Evolutionary conservation across 2,888 invertebrate species (phyloP).

Genomic region (Ennomos erosarius): DNA sequence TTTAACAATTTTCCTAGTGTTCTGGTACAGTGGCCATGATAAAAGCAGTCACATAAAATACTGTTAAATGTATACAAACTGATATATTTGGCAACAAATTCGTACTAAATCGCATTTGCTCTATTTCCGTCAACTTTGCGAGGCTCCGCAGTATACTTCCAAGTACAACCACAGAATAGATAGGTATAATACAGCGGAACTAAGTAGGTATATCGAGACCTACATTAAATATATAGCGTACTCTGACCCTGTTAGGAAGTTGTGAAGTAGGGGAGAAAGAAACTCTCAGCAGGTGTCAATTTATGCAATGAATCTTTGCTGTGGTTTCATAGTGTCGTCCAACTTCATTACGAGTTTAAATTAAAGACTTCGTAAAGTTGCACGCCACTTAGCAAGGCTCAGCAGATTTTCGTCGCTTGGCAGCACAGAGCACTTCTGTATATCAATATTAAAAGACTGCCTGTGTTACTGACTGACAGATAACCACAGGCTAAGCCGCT

Average conservation of each 20-base stretch:
- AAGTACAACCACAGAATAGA: too few species aligned
- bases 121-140: constrained; percentile 50
- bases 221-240: constrained; percentile 17
- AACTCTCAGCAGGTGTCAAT: background rate
- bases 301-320: background rate
- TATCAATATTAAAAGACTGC: too few species aligned
- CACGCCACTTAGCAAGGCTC: too few species aligned
- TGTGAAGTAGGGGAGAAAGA: constrained; percentile 1
- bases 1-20: too few species aligned
- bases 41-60: background rate
- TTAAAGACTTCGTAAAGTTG: too few species aligned
- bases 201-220: constrained; percentile 37
- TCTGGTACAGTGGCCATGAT: too few species aligned
- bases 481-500: too few species aligned
- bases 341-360: too few species aligned
- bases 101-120: constrained; percentile 55
- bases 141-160: constrained; percentile 48
- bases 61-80: constrained; percentile 4
- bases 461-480: too few species aligned
- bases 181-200: constrained; percentile 38
- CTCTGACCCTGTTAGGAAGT: constrained; percentile 12
- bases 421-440: too few species aligned
- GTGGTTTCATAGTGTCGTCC: too few species aligned
- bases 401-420: too few species aligned
- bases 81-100: constrained; percentile 46